A percentile compares a stretch with the other conserved stretches of the same genome.
Evolutionary conservation across 1,140 invertebrate genomes (phyloP).

Genomic region (Hylaeus volcanicus): DNA sequence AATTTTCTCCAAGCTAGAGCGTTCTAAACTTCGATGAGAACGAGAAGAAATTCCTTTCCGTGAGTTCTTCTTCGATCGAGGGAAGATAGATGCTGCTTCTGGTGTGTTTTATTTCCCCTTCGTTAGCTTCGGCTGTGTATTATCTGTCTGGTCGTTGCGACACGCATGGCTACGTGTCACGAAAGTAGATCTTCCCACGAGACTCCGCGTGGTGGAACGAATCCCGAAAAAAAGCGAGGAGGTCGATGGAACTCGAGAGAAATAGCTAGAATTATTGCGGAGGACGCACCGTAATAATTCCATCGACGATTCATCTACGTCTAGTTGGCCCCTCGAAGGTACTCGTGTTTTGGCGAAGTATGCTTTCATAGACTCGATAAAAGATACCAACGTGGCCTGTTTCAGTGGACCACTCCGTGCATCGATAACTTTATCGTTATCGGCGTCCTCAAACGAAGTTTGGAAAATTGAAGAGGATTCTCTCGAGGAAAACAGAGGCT

Average conservation of each 20-base stretch:
- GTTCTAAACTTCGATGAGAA: neutral
- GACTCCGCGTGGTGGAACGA: neutral
- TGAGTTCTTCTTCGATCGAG: slow-evolving; percentile 19
- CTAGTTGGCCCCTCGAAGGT: no score
- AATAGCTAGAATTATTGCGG: no score
- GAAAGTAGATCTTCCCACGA: slow-evolving; percentile 24
- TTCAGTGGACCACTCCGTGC: no score
- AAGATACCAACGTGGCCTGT: no score
- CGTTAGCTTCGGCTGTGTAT: neutral
- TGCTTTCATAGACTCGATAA: no score
- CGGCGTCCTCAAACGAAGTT: neutral
- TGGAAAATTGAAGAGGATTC: neutral
- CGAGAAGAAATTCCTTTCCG: no score
- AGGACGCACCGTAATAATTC: no score
- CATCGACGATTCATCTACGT: no score
- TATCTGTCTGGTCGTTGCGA: neutral
- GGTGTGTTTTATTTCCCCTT: neutral
- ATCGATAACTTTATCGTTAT: no score
- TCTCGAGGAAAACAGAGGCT: neutral
- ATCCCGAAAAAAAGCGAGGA: neutral
- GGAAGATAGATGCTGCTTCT: slow-evolving; percentile 5
- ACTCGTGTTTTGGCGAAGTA: no score
- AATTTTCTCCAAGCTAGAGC: neutral
- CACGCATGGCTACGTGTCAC: slow-evolving; percentile 27
- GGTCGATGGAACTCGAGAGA: neutral